A percentile compares a stretch with the other conserved stretches of the same genome.
phyloP scores from a whole-genome alignment of 1,140 invertebrate genomes.

The Drosophila orosa region DNA sequence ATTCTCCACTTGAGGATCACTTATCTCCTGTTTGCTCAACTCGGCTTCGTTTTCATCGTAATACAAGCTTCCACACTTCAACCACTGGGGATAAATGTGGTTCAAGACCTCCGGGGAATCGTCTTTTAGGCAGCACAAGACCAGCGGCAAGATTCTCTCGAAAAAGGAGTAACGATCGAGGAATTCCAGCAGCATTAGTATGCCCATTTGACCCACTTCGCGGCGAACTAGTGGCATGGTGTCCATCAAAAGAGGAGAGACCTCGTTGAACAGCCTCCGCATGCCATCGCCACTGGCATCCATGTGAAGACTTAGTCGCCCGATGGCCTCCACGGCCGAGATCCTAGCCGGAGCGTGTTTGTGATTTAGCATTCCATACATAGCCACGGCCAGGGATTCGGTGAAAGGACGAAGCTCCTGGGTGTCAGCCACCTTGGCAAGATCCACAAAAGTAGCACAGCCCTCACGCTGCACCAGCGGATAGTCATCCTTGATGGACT shows the following conservation, averaged over 20 bases:
- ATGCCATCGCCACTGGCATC: slow-evolving; percentile 86
- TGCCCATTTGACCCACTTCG: slow-evolving; percentile 88
- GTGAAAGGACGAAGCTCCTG: slow-evolving; percentile 90
- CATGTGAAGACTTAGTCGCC: slow-evolving; percentile 85
- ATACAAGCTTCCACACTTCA: slow-evolving; percentile 88
- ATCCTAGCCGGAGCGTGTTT: slow-evolving; percentile 92
- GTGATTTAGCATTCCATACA: slow-evolving; percentile 90
- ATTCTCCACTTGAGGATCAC: slow-evolving; percentile 85
- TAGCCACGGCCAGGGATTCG: slow-evolving; percentile 89
- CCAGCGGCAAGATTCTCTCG: slow-evolving; percentile 89
- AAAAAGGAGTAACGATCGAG: slow-evolving; percentile 92
- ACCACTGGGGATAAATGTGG: slow-evolving; percentile 87
- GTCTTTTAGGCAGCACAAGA: slow-evolving; percentile 91
- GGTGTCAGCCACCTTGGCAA: slow-evolving; percentile 87
- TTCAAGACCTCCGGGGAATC: slow-evolving; percentile 87
- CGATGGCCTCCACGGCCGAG: slow-evolving; percentile 89
- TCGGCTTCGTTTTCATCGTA: slow-evolving; percentile 91
- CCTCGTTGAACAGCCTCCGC: slow-evolving; percentile 63
- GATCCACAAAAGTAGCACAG: slow-evolving; percentile 88
- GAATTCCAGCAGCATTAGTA: slow-evolving; percentile 88
- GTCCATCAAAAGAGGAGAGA: slow-evolving; percentile 88
- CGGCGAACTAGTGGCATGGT: slow-evolving; percentile 88
- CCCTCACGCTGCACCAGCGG: slow-evolving; percentile 91
- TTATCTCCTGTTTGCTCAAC: slow-evolving; percentile 89
- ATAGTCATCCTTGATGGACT: slow-evolving; percentile 90